Percentiles rank a stretch among this genome's conserved stretches.
These are phyloP conservation scores for Listronotus oregonensis DNA, from an alignment of 1,140 invertebrate genomes.

Conservation along the genomic window DNA sequence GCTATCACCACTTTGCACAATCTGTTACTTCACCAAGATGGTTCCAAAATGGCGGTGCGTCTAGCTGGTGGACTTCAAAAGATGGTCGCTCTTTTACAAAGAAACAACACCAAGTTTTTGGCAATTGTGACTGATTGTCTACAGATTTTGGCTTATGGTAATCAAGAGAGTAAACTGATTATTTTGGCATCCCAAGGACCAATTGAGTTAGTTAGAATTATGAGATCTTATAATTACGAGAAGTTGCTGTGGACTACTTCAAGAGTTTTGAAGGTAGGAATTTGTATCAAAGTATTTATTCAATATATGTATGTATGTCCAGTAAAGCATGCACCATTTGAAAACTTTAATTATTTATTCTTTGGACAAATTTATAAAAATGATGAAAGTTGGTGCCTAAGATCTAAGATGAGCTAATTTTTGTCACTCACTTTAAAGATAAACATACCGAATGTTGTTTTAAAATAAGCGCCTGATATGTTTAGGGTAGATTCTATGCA, in stretches of 20 bases:
- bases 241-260: constrained; percentile 98
- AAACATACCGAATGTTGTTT: no score
- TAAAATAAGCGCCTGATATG: no score
- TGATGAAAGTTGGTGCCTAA: no score
- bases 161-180: constrained; percentile 97
- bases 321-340: no score
- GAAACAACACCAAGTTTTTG: constrained; percentile 90
- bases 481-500: no score
- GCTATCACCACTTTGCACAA: constrained; percentile 99
- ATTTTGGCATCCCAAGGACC: constrained; percentile 97
- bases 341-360: no score
- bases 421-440: no score
- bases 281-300: not conserved
- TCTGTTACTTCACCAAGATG: constrained; percentile 96
- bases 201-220: constrained; percentile 94
- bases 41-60: constrained; percentile 96
- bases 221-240: constrained; percentile 97
- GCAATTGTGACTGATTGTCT: constrained; percentile 77
- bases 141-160: constrained; percentile 96
- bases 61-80: constrained; percentile 96
- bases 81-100: constrained; percentile 94
- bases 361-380: no score
- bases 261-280: constrained; percentile 86
- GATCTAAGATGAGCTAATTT: no score
- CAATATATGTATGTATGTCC: no score